Evolutionary conservation across 2,113 vertebrate species (phyloP).

Genomic region (Manacus vitellinus): DNA sequence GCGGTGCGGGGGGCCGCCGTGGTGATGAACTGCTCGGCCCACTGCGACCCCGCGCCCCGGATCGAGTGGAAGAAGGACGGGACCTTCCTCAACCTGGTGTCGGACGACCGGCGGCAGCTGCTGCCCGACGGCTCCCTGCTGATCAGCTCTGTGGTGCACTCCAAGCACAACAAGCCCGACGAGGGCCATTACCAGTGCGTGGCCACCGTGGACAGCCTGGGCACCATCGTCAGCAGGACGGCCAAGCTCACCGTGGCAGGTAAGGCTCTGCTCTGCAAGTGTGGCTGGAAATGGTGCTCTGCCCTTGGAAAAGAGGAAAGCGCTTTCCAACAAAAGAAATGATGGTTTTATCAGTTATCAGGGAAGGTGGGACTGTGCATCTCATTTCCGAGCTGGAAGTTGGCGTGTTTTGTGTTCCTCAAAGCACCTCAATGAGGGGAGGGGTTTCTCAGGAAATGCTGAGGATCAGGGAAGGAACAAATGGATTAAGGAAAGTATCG

Average conservation of each 20-base stretch:
- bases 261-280: constrained; percentile 17
- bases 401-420: not conserved
- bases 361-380: not conserved
- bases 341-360: not conserved
- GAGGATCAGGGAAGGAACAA: not conserved
- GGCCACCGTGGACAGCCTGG: constrained; percentile 91
- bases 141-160: constrained; percentile 88
- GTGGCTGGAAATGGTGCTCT: rapidly evolving
- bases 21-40: constrained; percentile 90
- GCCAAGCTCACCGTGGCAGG: constrained; percentile 91
- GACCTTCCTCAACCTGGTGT: constrained; percentile 86
- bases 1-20: constrained; percentile 82
- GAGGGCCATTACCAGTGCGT: constrained; percentile 96
- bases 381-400: not conserved
- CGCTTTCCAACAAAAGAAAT: not conserved
- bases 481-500: not conserved
- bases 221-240: constrained; percentile 91
- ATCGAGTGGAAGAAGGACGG: constrained; percentile 98
- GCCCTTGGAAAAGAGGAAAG: not conserved
- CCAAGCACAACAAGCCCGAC: constrained; percentile 97
- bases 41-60: constrained; percentile 79
- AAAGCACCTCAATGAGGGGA: not conserved
- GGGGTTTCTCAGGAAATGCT: not conserved
- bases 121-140: constrained; percentile 89
- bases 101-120: constrained; percentile 89